Percentiles rank a stretch among this genome's conserved stretches.
phyloP scores from a whole-genome alignment of 2,888 invertebrate species.

The Criorhina ranunculi region DNA sequence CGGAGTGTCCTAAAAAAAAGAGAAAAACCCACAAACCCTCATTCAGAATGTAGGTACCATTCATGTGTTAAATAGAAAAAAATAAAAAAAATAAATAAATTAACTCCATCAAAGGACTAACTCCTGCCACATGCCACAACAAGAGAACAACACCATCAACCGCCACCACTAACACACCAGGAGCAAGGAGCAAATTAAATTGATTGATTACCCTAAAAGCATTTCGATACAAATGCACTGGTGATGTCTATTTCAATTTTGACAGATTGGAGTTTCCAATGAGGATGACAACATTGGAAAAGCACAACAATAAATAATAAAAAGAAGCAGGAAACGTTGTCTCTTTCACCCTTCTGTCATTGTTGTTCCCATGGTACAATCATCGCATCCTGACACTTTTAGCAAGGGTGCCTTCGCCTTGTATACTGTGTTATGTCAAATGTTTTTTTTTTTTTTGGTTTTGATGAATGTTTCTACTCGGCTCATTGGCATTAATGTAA shows the following conservation, averaged over 20 bases:
- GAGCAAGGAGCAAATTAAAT: constrained; percentile 78
- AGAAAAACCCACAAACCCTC: too few species aligned
- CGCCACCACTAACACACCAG: background rate
- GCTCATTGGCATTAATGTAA: constrained; percentile 80
- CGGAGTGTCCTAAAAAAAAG: too few species aligned
- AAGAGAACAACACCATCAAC: background rate
- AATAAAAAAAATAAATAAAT: constrained; percentile 1
- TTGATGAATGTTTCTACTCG: constrained; percentile 77
- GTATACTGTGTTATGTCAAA: constrained; percentile 53
- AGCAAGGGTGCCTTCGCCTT: constrained; percentile 30
- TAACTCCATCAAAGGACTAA: constrained; percentile 7
- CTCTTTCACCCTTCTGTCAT: constrained; percentile 16
- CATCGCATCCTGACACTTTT: constrained; percentile 60
- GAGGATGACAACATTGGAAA: constrained; percentile 34
- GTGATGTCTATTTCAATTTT: constrained; percentile 78
- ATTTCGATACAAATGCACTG: constrained; percentile 68
- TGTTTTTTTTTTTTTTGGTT: constrained; percentile 58
- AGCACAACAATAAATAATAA: constrained; percentile 37
- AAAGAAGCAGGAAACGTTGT: constrained; percentile 22
- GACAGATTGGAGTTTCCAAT: constrained; percentile 79
- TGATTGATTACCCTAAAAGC: constrained; percentile 80
- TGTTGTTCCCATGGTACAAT: constrained; percentile 37
- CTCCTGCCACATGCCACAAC: constrained; percentile 27
- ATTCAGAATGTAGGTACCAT: background rate
- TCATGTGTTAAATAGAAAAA: constrained; percentile 3